A percentile compares a stretch with the other conserved stretches of the same genome.
These are phyloP conservation scores for Drosophila helvetica DNA, from an alignment of 2,888 invertebrate species.

Conservation along the genomic window DNA sequence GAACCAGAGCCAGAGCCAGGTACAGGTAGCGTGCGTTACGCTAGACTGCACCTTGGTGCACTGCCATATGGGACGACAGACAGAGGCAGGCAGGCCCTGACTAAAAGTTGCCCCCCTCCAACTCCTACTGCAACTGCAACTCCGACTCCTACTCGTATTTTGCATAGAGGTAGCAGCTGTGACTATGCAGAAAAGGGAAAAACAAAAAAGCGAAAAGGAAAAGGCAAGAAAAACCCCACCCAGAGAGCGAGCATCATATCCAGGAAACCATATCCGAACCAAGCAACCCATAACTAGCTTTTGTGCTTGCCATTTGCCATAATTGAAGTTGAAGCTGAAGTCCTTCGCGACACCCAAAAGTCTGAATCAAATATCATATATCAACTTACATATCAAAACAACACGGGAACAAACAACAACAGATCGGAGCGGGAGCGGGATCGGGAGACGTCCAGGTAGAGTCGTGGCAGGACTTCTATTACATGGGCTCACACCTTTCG, in stretches of 20 bases:
- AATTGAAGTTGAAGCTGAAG: slow-evolving; percentile 50
- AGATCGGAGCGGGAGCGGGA: slow-evolving; percentile 42
- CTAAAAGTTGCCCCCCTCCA: background rate
- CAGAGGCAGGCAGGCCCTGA: slow-evolving; percentile 6
- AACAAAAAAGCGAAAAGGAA: background rate
- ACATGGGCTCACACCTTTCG: slow-evolving; percentile 71
- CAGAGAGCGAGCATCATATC: slow-evolving; percentile 6
- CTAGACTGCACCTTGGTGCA: slow-evolving; percentile 32
- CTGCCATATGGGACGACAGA: slow-evolving; percentile 30
- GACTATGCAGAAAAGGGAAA: slow-evolving; percentile 28
- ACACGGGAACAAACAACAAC: slow-evolving; percentile 59
- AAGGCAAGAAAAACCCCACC: slow-evolving; percentile 12
- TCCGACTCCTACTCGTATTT: slow-evolving; percentile 39
- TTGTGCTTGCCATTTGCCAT: slow-evolving; percentile 31
- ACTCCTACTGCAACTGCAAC: background rate
- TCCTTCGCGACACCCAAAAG: slow-evolving; percentile 23
- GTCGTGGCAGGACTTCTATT: slow-evolving; percentile 47
- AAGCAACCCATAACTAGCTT: slow-evolving; percentile 18
- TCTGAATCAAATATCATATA: slow-evolving; percentile 77
- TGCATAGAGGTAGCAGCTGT: slow-evolving; percentile 61
- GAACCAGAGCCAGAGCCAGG: background rate
- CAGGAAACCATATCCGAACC: slow-evolving; percentile 10
- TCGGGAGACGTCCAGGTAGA: slow-evolving; percentile 22
- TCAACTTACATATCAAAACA: slow-evolving; percentile 78
- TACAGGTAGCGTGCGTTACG: slow-evolving; percentile 51